Evolutionary conservation across 2,888 invertebrate species (phyloP).

Genomic region (Eulithis testata): DNA sequence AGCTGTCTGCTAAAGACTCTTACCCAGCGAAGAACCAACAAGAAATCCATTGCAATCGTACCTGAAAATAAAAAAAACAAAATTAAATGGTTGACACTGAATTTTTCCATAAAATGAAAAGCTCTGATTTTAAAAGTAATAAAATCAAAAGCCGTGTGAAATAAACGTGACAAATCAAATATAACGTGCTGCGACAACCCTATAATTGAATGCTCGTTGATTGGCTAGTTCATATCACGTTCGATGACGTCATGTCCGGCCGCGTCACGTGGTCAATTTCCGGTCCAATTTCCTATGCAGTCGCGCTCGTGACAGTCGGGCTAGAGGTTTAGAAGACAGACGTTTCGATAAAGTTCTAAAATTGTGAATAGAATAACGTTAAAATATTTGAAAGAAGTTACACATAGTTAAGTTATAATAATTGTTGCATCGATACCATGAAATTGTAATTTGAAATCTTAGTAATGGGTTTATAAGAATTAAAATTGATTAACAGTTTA

Average conservation of each 20-base stretch:
- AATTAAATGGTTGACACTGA: not conserved
- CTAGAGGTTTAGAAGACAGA: slow-evolving; percentile 38
- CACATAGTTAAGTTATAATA: too few species aligned
- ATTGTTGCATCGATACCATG: too few species aligned
- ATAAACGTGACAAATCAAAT: slow-evolving; percentile 46
- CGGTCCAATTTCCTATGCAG: slow-evolving; percentile 74
- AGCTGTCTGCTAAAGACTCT: slow-evolving; percentile 33
- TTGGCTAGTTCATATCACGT: slow-evolving; percentile 75
- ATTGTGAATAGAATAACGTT: not conserved
- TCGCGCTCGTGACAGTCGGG: slow-evolving; percentile 52
- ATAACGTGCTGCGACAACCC: slow-evolving; percentile 48
- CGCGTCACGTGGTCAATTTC: slow-evolving; percentile 77
- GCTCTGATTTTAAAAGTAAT: slow-evolving; percentile 2
- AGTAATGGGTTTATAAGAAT: too few species aligned
- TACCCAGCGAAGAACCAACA: slow-evolving; percentile 47
- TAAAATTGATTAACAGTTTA: too few species aligned
- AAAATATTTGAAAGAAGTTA: too few species aligned
- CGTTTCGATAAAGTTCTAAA: slow-evolving; percentile 32
- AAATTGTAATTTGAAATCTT: too few species aligned
- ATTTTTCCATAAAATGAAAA: too few species aligned
- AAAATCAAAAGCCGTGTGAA: slow-evolving; percentile 28
- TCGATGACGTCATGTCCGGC: slow-evolving; percentile 73
- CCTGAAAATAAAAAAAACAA: slow-evolving; percentile 59
- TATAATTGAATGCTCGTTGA: slow-evolving; percentile 73
- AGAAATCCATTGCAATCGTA: slow-evolving; percentile 56